These are phyloP conservation scores for Hepsetus odoe DNA, from an alignment of 2,113 vertebrate genomes.

Conservation along the genomic window DNA sequence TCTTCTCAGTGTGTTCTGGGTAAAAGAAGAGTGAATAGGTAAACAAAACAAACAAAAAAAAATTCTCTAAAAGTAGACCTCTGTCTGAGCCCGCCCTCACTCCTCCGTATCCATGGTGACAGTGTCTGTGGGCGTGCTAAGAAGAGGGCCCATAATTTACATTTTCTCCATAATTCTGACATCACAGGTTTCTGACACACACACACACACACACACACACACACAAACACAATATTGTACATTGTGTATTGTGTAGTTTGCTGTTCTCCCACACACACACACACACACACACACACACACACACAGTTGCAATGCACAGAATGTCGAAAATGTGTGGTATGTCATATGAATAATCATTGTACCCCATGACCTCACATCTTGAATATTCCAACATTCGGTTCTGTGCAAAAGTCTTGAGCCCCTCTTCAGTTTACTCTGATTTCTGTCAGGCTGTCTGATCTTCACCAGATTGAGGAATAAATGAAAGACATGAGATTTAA, in stretches of 20 bases:
- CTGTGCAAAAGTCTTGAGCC: no score
- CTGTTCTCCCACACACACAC: conserved; percentile 8
- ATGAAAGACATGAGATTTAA: no score
- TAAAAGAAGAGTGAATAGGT: conserved; percentile 4
- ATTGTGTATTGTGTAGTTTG: conserved; percentile 21
- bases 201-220: conserved; percentile 15
- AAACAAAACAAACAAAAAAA: no score
- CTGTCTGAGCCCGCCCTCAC: neutral
- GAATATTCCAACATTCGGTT: neutral
- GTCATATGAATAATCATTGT: conserved; percentile 10
- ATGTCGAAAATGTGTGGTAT: neutral
- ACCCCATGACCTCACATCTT: neutral
- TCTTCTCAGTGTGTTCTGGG: neutral
- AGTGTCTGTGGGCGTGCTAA: neutral
- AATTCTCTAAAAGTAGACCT: neutral
- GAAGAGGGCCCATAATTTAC: conserved; percentile 19
- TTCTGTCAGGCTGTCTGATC: no score
- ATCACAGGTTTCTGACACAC: conserved; percentile 3
- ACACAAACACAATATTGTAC: conserved; percentile 20
- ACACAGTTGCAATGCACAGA: neutral
- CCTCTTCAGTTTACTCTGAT: no score
- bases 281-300: conserved; percentile 33
- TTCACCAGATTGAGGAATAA: no score
- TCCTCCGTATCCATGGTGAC: neutral
- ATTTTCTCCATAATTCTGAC: conserved; percentile 29